A percentile compares a stretch with the other conserved stretches of the same genome.
Conservation (phyloP, 2,888 invertebrate genomes). For the Sarcophaga rosellei region DNA sequence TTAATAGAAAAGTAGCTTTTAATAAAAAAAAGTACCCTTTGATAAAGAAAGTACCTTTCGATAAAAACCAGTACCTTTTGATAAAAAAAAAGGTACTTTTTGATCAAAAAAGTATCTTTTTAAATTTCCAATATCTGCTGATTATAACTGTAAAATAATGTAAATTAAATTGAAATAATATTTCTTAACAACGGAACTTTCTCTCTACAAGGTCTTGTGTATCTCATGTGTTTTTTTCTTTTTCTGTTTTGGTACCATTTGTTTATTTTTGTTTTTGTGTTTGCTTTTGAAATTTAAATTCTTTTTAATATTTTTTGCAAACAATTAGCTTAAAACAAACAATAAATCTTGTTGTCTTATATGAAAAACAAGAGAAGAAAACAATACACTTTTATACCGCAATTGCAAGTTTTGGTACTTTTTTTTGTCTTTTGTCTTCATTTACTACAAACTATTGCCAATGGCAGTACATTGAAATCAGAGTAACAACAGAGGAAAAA, state of each 20-base stretch:
- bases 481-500: slow-evolving; percentile 6
- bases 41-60: too few relatives aligned
- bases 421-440: slow-evolving; percentile 1
- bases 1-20: too few relatives aligned
- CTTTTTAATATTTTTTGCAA: slow-evolving; percentile 31
- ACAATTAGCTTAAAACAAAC: slow-evolving; percentile 64
- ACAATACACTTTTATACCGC: slow-evolving; percentile 28
- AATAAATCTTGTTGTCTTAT: slow-evolving; percentile 58
- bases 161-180: too few relatives aligned
- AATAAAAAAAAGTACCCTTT: too few relatives aligned
- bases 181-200: neutral
- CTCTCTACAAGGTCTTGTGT: neutral
- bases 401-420: slow-evolving; percentile 38
- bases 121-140: too few relatives aligned
- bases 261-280: neutral
- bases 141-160: too few relatives aligned
- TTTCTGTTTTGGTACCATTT: neutral
- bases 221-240: neutral
- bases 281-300: neutral
- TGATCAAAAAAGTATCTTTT: too few relatives aligned
- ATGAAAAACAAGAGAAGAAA: neutral
- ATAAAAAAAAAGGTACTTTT: too few relatives aligned
- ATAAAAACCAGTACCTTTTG: too few relatives aligned
- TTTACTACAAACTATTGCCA: slow-evolving; percentile 32
- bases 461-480: slow-evolving; percentile 48